These are phyloP conservation scores for Drosophila imparisetae DNA, from an alignment of 2,888 invertebrate genomes.

Conservation along the genomic window DNA sequence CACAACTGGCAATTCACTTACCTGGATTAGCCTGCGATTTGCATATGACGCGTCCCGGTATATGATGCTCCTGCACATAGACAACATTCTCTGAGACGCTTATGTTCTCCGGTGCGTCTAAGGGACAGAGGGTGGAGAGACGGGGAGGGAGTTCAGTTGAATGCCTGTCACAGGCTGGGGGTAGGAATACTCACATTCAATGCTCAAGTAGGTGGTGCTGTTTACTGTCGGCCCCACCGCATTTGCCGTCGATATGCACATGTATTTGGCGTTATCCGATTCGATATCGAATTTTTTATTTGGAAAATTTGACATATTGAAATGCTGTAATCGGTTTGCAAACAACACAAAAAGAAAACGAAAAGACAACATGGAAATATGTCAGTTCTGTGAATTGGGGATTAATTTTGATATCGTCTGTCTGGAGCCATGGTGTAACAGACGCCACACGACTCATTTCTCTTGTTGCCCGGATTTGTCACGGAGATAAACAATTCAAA, in stretches of 20 bases:
- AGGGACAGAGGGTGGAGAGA: neutral
- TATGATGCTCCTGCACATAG: conserved; percentile 85
- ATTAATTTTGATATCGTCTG: conserved; percentile 19
- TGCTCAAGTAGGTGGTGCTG: conserved; percentile 93
- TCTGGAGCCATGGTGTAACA: conserved; percentile 1
- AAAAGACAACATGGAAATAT: conserved; percentile 29
- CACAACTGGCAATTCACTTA: conserved; percentile 61
- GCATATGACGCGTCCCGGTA: conserved; percentile 86
- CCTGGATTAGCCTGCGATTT: conserved; percentile 86
- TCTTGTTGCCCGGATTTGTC: conserved; percentile 2
- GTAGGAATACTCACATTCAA: conserved; percentile 91
- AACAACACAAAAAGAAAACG: conserved; percentile 32
- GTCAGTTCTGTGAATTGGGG: conserved; percentile 44
- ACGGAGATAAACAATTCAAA: conserved; percentile 41
- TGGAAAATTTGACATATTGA: conserved; percentile 95
- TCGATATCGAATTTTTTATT: conserved; percentile 90
- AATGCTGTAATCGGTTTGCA: conserved; percentile 86
- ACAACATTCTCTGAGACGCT: conserved; percentile 87
- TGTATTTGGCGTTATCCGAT: conserved; percentile 92
- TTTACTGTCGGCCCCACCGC: conserved; percentile 92
- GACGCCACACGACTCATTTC: conserved; percentile 25
- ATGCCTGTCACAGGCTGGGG: neutral
- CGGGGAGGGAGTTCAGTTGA: conserved; percentile 3
- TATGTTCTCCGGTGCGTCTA: conserved; percentile 94
- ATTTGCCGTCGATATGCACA: conserved; percentile 92